Evolutionary conservation across 2,888 invertebrate genomes (phyloP).

Genomic region (Pammene fasciana): DNA sequence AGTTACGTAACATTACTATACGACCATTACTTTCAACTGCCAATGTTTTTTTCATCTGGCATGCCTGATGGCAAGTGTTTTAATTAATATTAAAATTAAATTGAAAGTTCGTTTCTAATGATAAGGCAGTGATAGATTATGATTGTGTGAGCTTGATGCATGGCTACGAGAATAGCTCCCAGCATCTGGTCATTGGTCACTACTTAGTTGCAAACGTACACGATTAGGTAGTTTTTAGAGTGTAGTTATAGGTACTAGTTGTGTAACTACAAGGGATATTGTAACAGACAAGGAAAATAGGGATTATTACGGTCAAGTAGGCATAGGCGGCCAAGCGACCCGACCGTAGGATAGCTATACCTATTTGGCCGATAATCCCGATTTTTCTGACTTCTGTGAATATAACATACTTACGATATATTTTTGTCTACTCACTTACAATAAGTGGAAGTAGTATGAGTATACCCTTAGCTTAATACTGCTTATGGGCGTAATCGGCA

Average conservation of each 20-base stretch:
- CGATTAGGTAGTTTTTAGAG: neutral
- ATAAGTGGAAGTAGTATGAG: too few species aligned
- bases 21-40: neutral
- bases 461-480: too few species aligned
- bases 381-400: too few species aligned
- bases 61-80: slow-evolving; percentile 44
- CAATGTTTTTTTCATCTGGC: slow-evolving; percentile 50
- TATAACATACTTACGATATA: too few species aligned
- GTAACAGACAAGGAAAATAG: too few species aligned
- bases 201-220: slow-evolving; percentile 2
- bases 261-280: neutral
- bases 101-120: slow-evolving; percentile 64
- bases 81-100: slow-evolving; percentile 62
- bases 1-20: too few species aligned
- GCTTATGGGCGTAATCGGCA: too few species aligned
- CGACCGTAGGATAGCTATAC: too few species aligned
- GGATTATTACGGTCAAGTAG: too few species aligned
- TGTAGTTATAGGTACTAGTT: neutral
- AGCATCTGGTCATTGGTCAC: slow-evolving; percentile 6
- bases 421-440: too few species aligned
- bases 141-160: slow-evolving; percentile 45
- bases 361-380: too few species aligned
- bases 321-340: too few species aligned
- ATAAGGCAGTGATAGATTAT: slow-evolving; percentile 62
- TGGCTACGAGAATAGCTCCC: slow-evolving; percentile 20